phyloP scores from a whole-genome alignment of 2,888 invertebrate species.

The Epiblema foenella region DNA sequence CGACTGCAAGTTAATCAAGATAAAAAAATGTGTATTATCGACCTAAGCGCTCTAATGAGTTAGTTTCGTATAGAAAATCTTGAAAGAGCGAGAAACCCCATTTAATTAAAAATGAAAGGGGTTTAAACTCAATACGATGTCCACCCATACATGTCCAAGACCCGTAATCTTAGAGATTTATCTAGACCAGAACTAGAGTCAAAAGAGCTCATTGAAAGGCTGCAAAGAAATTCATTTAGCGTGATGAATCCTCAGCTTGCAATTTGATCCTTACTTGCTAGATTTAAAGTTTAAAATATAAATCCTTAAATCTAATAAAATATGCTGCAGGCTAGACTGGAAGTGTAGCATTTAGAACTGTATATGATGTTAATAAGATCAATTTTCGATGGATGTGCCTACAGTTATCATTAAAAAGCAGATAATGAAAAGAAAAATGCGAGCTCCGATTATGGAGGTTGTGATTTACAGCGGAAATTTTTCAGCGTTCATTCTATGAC shows the following conservation, averaged over 20 bases:
- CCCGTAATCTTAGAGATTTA: background rate
- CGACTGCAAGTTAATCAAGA: no score
- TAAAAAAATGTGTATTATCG: no score
- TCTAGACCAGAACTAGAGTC: conserved; percentile 4
- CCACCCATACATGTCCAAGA: background rate
- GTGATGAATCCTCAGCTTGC: conserved; percentile 26
- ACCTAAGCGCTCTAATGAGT: background rate
- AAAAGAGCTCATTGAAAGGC: conserved; percentile 33
- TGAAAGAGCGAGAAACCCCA: background rate
- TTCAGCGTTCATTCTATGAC: conserved; percentile 25
- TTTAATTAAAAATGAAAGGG: conserved; percentile 3
- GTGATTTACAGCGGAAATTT: conserved; percentile 36
- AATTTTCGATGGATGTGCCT: background rate
- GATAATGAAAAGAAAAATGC: conserved; percentile 37
- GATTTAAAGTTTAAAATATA: conserved; percentile 1
- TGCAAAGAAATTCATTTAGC: conserved; percentile 35
- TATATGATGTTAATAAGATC: background rate
- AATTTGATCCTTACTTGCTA: conserved; percentile 11
- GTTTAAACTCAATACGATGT: background rate
- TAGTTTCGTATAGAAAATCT: background rate
- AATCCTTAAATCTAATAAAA: conserved; percentile 14
- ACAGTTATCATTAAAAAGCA: conserved; percentile 14
- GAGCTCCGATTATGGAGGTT: conserved; percentile 38
- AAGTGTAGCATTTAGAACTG: background rate
- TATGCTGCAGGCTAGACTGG: conserved; percentile 4